A percentile compares a stretch with the other conserved stretches of the same genome.
phyloP scores from a whole-genome alignment of 1,140 invertebrate species.

The Macrocentrus cingulum region DNA sequence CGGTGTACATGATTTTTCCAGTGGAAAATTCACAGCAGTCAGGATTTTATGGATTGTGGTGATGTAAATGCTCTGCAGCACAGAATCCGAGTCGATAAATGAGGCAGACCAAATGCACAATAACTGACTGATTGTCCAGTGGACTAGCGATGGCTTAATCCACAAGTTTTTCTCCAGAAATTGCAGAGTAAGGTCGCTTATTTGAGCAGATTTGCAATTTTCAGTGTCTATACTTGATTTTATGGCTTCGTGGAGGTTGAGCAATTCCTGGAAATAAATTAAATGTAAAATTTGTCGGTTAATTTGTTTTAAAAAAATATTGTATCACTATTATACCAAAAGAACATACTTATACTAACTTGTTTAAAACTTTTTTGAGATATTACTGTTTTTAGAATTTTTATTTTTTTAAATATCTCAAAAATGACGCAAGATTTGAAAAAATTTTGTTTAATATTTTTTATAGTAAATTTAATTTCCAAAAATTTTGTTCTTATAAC shows the following conservation, averaged over 20 bases:
- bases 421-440: too few species aligned
- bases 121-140: slow-evolving; percentile 47
- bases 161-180: slow-evolving; percentile 39
- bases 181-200: slow-evolving; percentile 30
- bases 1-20: slow-evolving; percentile 12
- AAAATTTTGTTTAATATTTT: too few species aligned
- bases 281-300: too few species aligned
- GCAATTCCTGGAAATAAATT: slow-evolving; percentile 42
- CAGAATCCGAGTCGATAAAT: slow-evolving; percentile 26
- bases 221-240: slow-evolving; percentile 20
- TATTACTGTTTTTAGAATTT: too few species aligned
- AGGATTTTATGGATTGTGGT: slow-evolving; percentile 33
- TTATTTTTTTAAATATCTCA: too few species aligned
- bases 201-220: neutral
- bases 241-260: slow-evolving; percentile 31
- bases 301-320: too few species aligned
- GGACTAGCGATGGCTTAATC: slow-evolving; percentile 33
- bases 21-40: slow-evolving; percentile 12
- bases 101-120: slow-evolving; percentile 30
- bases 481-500: too few species aligned
- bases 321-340: too few species aligned
- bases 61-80: slow-evolving; percentile 41
- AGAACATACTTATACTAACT: too few species aligned
- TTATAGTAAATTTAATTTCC: too few species aligned
- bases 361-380: too few species aligned